These are phyloP conservation scores for Tadarida brasiliensis DNA, from an alignment of 2,797 vertebrate genomes.

Conservation along the genomic window DNA sequence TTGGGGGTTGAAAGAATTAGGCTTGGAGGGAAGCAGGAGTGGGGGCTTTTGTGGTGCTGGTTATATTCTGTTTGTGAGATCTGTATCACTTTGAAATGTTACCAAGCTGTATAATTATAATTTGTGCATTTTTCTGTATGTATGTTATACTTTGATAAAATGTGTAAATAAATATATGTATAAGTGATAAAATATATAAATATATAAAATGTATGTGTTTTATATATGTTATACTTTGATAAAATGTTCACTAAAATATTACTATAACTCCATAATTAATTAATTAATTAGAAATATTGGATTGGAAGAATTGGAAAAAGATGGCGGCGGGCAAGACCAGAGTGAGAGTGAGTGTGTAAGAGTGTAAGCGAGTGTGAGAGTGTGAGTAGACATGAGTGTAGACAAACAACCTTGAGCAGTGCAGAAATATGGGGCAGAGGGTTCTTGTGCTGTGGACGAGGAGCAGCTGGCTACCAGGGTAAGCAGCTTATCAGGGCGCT, in stretches of 20 bases:
- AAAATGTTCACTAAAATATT: background rate
- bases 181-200: background rate
- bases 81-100: background rate
- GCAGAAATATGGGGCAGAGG: no score
- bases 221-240: background rate
- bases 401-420: no score
- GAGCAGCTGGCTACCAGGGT: no score
- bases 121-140: background rate
- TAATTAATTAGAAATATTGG: background rate
- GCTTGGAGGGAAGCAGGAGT: background rate
- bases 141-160: background rate
- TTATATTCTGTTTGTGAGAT: background rate
- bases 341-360: no score
- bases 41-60: background rate
- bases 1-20: background rate
- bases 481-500: no score
- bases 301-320: background rate
- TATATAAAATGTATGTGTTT: background rate
- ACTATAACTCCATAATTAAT: background rate
- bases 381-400: no score
- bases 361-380: no score
- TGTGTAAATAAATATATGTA: background rate
- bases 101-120: background rate
- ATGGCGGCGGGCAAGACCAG: no score
- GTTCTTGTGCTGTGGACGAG: no score